Evolutionary conservation across 64 coral and sea anemone species (phyloP).

Genomic region (Dendronephthya gigantea): DNA sequence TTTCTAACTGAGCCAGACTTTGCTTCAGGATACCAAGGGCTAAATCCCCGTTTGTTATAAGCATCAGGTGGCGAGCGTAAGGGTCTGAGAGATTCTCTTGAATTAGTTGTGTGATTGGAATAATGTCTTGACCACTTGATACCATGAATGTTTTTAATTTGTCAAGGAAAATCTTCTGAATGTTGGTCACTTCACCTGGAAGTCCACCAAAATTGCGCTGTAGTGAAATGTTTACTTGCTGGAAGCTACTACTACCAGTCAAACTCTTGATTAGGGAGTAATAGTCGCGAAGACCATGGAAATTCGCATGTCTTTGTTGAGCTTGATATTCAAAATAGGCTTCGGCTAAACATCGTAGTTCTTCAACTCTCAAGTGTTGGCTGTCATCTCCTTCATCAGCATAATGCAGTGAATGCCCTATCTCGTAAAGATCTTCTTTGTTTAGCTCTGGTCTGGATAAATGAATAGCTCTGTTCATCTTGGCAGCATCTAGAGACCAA

Average conservation of each 20-base stretch:
- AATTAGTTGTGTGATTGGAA: constrained; percentile 62
- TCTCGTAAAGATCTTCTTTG: constrained; percentile 50
- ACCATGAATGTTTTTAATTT: constrained; percentile 24
- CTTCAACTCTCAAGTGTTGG: neutral
- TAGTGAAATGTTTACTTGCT: constrained; percentile 17
- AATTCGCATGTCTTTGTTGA: constrained; percentile 52
- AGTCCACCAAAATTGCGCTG: constrained; percentile 85
- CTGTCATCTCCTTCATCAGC: constrained; percentile 22
- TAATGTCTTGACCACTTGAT: neutral
- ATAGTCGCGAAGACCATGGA: constrained; percentile 84
- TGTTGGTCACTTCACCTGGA: constrained; percentile 26
- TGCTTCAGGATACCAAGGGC: constrained; percentile 83
- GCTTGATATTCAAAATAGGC: constrained; percentile 72
- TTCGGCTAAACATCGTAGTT: constrained; percentile 40
- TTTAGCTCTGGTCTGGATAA: constrained; percentile 50
- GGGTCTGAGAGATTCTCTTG: constrained; percentile 64
- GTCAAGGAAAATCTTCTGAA: constrained; percentile 31
- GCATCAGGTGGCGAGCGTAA: constrained; percentile 77
- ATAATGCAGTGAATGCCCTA: constrained; percentile 39
- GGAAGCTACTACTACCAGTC: neutral
- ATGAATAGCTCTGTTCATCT: constrained; percentile 68
- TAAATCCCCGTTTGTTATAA: constrained; percentile 85
- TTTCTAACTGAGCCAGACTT: constrained; percentile 42
- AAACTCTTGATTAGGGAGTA: constrained; percentile 70
- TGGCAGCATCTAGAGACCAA: constrained; percentile 61